Percentiles rank a stretch among this genome's conserved stretches.
These are phyloP conservation scores for Hydractinia echinata DNA, from an alignment of 30 jellyfish, hydroid and myxozoan species.

Conservation along the genomic window DNA sequence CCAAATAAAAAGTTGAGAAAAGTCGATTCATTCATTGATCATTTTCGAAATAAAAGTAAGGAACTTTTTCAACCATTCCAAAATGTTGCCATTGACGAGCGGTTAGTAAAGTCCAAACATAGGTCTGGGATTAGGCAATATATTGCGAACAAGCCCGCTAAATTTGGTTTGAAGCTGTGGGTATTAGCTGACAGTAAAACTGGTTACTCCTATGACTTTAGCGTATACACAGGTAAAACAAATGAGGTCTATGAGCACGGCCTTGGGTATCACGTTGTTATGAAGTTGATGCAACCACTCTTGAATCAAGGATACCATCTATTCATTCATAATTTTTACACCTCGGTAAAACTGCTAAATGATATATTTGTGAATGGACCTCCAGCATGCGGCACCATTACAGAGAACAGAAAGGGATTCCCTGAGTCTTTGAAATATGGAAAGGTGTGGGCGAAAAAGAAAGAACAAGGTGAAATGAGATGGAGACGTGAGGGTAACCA, in stretches of 20 bases:
- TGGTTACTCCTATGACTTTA: slow-evolving; percentile 44
- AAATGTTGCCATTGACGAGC: slow-evolving; percentile 44
- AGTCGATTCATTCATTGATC: slow-evolving; percentile 29
- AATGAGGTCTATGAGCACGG: slow-evolving; percentile 33
- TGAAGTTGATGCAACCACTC: slow-evolving; percentile 20
- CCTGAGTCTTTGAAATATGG: slow-evolving; percentile 40
- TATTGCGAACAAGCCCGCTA: slow-evolving; percentile 41
- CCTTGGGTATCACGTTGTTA: slow-evolving; percentile 43
- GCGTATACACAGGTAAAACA: slow-evolving; percentile 37
- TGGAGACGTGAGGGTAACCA: slow-evolving; percentile 26
- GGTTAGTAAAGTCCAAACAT: slow-evolving; percentile 45
- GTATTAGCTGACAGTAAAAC: slow-evolving; percentile 41
- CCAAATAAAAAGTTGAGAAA: slow-evolving; percentile 33
- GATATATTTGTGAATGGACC: slow-evolving; percentile 19
- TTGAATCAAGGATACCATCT: slow-evolving; percentile 35
- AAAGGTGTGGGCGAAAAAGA: slow-evolving; percentile 35
- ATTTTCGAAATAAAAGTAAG: slow-evolving; percentile 21
- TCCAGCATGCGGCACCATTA: slow-evolving; percentile 28
- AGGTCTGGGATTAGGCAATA: slow-evolving; percentile 43
- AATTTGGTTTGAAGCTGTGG: slow-evolving; percentile 46
- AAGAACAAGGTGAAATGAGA: slow-evolving; percentile 34
- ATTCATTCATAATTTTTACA: slow-evolving; percentile 37
- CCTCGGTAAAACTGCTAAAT: slow-evolving; percentile 19
- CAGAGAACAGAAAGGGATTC: slow-evolving; percentile 17
- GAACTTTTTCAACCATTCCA: slow-evolving; percentile 37